Percentiles rank a stretch among this genome's conserved stretches.
phyloP scores from a whole-genome alignment of 2,113 vertebrate species.

The Trichomycterus rosablanca region DNA sequence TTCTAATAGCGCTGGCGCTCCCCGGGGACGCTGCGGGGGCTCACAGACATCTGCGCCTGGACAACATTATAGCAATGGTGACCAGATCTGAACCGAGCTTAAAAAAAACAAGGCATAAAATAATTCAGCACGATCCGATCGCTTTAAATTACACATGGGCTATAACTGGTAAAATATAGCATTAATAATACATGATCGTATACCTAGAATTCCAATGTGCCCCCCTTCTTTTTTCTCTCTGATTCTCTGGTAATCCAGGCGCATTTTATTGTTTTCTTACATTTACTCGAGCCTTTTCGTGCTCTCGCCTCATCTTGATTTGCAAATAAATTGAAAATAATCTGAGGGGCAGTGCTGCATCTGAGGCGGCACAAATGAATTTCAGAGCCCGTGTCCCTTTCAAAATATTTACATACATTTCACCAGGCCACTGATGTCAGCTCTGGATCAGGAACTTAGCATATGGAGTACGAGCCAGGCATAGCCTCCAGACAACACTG shows the following conservation, averaged over 20 bases:
- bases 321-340: slow-evolving; percentile 99
- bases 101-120: slow-evolving; percentile 34
- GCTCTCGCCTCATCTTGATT: slow-evolving; percentile 95
- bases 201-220: slow-evolving; percentile 58
- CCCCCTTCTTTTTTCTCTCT: not conserved
- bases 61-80: slow-evolving; percentile 90
- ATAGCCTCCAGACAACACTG: slow-evolving; percentile 26
- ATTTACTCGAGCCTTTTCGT: slow-evolving; percentile 81
- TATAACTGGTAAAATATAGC: slow-evolving; percentile 75
- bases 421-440: slow-evolving; percentile 95
- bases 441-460: slow-evolving; percentile 82
- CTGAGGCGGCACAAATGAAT: slow-evolving; percentile 88
- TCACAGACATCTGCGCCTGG: slow-evolving; percentile 97
- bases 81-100: slow-evolving; percentile 75
- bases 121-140: slow-evolving; percentile 53
- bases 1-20: slow-evolving; percentile 98
- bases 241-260: slow-evolving; percentile 78
- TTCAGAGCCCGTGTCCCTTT: slow-evolving; percentile 95
- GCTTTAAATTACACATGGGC: slow-evolving; percentile 63
- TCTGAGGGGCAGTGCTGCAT: slow-evolving; percentile 86
- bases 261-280: slow-evolving; percentile 84
- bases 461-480: slow-evolving; percentile 56
- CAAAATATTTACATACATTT: slow-evolving; percentile 99
- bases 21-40: slow-evolving; percentile 87
- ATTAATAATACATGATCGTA: slow-evolving; percentile 50